Evolutionary conservation across 2,797 vertebrate species (phyloP).

Genomic region (Uromys caudimaculatus): DNA sequence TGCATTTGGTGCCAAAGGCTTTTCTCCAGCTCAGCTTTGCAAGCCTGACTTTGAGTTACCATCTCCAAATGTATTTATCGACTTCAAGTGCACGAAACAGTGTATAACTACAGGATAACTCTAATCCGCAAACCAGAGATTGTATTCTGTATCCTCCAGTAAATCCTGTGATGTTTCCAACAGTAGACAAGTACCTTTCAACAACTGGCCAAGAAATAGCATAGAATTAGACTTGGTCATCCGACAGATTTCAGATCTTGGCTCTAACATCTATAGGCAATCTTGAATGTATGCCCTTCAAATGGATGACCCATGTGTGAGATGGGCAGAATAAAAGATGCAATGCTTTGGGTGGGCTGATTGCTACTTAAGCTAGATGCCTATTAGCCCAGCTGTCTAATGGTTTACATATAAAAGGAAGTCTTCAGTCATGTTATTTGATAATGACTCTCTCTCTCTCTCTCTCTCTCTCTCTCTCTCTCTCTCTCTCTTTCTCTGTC

Average conservation of each 20-base stretch:
- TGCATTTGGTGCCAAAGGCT: neutral
- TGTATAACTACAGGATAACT: slow-evolving; percentile 42
- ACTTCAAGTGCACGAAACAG: slow-evolving; percentile 12
- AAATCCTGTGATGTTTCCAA: neutral
- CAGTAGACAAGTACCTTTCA: neutral
- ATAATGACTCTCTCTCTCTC: neutral
- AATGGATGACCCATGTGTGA: neutral
- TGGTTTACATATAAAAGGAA: slow-evolving; percentile 5
- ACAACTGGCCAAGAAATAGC: neutral
- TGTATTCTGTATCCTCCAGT: neutral
- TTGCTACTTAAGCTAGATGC: neutral
- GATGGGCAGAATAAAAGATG: slow-evolving; percentile 12
- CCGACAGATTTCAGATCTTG: slow-evolving; percentile 13
- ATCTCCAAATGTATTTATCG: slow-evolving; percentile 55
- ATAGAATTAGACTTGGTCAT: slow-evolving; percentile 13
- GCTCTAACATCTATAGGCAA: neutral
- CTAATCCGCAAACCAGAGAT: slow-evolving; percentile 19
- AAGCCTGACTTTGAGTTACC: neutral
- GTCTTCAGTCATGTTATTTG: neutral
- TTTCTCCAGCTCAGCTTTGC: neutral
- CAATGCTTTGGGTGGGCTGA: neutral
- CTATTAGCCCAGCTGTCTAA: neutral
- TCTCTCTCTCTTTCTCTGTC: neutral
- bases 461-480: neutral
- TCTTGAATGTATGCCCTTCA: neutral